Evolutionary conservation across 1,140 invertebrate genomes (phyloP).

Genomic region (Brachystomella parvula): DNA sequence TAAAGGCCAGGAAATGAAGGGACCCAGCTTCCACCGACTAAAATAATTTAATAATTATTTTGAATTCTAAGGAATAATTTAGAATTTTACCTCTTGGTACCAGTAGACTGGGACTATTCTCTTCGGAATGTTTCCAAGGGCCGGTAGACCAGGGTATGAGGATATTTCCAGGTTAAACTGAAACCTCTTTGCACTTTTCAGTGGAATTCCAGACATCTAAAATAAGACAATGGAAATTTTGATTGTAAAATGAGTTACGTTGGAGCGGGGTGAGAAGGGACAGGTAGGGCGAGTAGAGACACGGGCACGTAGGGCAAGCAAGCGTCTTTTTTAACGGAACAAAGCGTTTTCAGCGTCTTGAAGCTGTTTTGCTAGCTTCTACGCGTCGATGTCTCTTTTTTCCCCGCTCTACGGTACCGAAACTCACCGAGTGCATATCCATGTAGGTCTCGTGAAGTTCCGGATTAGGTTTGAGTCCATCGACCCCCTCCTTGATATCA

Average conservation of each 20-base stretch:
- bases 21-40: neutral
- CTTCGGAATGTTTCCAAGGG: conserved; percentile 22
- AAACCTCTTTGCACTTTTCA: conserved; percentile 23
- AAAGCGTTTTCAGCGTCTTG: too few species aligned
- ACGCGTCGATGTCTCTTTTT: too few species aligned
- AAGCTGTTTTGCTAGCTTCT: too few species aligned
- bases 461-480: conserved; percentile 61
- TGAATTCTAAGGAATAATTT: neutral
- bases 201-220: conserved; percentile 32
- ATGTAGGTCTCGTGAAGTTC: conserved; percentile 62
- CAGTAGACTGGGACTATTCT: conserved; percentile 24
- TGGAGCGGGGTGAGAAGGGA: too few species aligned
- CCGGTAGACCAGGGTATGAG: conserved; percentile 21
- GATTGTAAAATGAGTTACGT: too few species aligned
- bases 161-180: conserved; percentile 27
- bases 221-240: neutral
- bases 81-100: conserved; percentile 27
- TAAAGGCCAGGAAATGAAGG: neutral
- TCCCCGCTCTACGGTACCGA: too few species aligned
- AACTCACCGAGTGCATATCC: conserved; percentile 64
- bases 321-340: too few species aligned
- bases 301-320: too few species aligned
- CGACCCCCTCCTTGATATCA: conserved; percentile 54
- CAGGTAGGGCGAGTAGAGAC: too few species aligned
- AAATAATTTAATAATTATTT: conserved; percentile 3